Evolutionary conservation across 2,113 vertebrate genomes (phyloP), one percentile per base, ranked within the genome.

Genomic region (Mustela lutreola): DNA sequence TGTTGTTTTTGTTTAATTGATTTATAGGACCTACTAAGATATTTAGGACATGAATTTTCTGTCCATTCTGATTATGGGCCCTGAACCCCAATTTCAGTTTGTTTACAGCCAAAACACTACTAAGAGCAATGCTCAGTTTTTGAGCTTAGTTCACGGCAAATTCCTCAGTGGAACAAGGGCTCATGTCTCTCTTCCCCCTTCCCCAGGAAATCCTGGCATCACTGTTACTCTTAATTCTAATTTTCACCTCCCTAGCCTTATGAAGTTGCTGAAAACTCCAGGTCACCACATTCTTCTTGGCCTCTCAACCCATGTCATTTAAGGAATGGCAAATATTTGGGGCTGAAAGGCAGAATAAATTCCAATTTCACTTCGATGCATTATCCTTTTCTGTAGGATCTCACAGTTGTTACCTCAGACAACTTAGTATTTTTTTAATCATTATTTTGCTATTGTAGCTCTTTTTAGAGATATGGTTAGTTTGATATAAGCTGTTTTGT

Each of bases 11-110:
- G 28, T 62, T 73, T 82, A 95, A 63, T 12, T 91, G 4, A 78
- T 60, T 89, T 58, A 6, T 53, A 83, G 88, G 50, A 67, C 18
- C 11, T n/a, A 24, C 1, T 56, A 45, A 73, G 11, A 71, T 48
- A 71, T 65, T 94, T 88, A 58, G 36, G 36, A n/a, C 11, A 48
- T 14, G 10, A 53, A 89, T 90, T 79, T 9, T 83, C 62, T 94
- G 31, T 60, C 14, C 31, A 39, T 9, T 8, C 16, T 94, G 33
- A 85, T 92, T 31, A 78, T 39, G 53, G 31, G 19, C 31, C 16
- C 70, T 95, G 28, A 87, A 70, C 48, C 89, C n/a, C 53, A 73
- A 85, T 53, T 83, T 97, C 28, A 45, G 28, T 87, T 94, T 82
- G 42, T 45, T 83, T 83, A 90, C 28, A 79, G 16, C 21, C 16